Evolutionary conservation across 2,888 invertebrate species (phyloP).

Genomic region (Pilophorus perplexus): DNA sequence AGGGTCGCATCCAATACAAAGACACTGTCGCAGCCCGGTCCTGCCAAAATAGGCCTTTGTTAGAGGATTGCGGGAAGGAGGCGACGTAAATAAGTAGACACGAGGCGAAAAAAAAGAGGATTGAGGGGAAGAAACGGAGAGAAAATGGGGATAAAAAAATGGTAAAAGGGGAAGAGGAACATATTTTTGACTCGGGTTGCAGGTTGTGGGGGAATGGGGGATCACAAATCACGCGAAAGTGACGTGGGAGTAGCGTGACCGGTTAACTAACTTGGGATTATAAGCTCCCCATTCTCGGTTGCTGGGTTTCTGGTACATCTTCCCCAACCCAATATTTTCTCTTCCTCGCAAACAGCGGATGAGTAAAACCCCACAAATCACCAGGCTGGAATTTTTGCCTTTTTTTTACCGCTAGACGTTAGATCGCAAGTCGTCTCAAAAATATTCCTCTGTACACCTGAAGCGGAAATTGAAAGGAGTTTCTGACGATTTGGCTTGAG

Average conservation of each 20-base stretch:
- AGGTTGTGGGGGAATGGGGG: slow-evolving; percentile 14
- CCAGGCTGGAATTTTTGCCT: too few relatives aligned
- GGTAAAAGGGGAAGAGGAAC: too few relatives aligned
- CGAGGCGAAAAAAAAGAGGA: background rate
- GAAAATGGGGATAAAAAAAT: background rate
- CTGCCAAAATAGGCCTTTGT: slow-evolving; percentile 9
- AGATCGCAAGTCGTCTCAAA: too few relatives aligned
- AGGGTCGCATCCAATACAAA: background rate
- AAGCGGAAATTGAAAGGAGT: slow-evolving; percentile 17
- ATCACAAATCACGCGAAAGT: slow-evolving; percentile 35
- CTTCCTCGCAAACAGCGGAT: too few relatives aligned
- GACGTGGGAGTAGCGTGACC: slow-evolving; percentile 34
- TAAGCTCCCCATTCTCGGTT: background rate
- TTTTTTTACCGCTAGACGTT: too few relatives aligned
- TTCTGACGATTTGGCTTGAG: background rate
- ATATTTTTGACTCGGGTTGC: slow-evolving; percentile 28
- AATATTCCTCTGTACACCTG: too few relatives aligned
- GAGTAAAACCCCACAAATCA: too few relatives aligned
- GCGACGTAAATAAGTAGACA: slow-evolving; percentile 20
- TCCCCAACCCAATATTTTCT: background rate
- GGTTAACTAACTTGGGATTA: slow-evolving; percentile 38
- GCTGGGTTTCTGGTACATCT: slow-evolving; percentile 2
- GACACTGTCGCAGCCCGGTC: background rate
- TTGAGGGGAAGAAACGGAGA: background rate
- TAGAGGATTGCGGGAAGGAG: too few relatives aligned